A percentile compares a stretch with the other conserved stretches of the same genome.
These are phyloP conservation scores for Zaprionus lachaisei DNA, from an alignment of 1,140 invertebrate species.

Conservation along the genomic window DNA sequence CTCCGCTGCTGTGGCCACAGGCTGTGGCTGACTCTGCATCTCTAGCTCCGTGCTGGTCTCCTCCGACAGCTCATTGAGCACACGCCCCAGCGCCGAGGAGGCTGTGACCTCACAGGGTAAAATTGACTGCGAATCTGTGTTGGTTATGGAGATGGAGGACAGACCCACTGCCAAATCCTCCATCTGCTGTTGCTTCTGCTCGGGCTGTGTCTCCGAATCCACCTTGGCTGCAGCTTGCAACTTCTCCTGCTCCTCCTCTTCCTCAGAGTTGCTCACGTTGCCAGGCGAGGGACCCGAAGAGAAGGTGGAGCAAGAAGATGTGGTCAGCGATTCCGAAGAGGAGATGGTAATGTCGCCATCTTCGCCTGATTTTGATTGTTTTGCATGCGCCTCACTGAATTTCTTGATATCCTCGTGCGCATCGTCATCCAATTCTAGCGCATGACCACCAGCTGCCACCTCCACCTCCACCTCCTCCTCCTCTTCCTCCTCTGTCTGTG, in stretches of 20 bases:
- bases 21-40: conserved; percentile 52
- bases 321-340: conserved; percentile 76
- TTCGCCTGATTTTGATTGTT: conserved; percentile 28
- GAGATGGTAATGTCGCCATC: conserved; percentile 40
- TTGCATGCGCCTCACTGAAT: conserved; percentile 60
- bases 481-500: neutral
- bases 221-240: conserved; percentile 24
- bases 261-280: conserved; percentile 63
- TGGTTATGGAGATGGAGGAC: conserved; percentile 74
- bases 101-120: conserved; percentile 64
- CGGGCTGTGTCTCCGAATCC: conserved; percentile 27
- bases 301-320: conserved; percentile 81
- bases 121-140: conserved; percentile 67
- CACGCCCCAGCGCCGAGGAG: conserved; percentile 68
- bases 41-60: conserved; percentile 57
- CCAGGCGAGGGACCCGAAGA: conserved; percentile 81
- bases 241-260: conserved; percentile 44
- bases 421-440: conserved; percentile 24
- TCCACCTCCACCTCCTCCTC: neutral
- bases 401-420: conserved; percentile 70
- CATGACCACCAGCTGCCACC: conserved; percentile 3
- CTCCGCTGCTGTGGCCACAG: neutral
- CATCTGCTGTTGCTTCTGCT: conserved; percentile 1
- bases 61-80: conserved; percentile 67
- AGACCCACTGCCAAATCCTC: conserved; percentile 72